These are phyloP conservation scores for Microctonus aethiopoides DNA, from an alignment of 2,888 invertebrate genomes.

Conservation along the genomic window DNA sequence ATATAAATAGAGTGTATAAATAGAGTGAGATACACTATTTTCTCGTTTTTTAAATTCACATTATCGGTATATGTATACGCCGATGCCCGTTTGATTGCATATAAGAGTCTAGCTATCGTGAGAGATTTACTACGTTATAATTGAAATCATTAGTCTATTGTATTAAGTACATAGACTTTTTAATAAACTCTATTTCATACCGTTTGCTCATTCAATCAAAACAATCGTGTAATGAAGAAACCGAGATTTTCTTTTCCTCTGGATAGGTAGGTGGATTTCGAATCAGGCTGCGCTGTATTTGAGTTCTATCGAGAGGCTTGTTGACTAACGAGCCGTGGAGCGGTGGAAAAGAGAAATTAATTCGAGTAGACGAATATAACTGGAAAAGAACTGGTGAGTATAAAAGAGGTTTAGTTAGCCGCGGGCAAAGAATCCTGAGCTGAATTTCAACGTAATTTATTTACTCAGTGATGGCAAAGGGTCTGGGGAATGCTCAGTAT, in stretches of 20 bases:
- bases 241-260: constrained; percentile 7
- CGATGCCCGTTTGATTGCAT: no score
- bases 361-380: constrained; percentile 6
- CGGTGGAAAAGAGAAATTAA: constrained; percentile 11
- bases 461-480: constrained; percentile 29
- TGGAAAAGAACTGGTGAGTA: not conserved
- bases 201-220: no score
- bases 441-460: constrained; percentile 24
- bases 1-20: no score
- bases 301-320: constrained; percentile 15
- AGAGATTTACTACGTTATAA: no score
- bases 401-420: constrained; percentile 1
- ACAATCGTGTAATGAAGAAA: constrained; percentile 30
- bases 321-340: constrained; percentile 30
- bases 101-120: no score
- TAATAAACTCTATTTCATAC: not conserved
- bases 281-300: not conserved
- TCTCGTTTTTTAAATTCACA: no score
- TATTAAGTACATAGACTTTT: not conserved
- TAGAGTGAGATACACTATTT: no score
- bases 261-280: constrained; percentile 21
- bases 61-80: no score
- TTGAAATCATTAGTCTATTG: not conserved
- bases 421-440: constrained; percentile 11
- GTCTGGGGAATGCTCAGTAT: constrained; percentile 23